Evolutionary conservation across 1,140 invertebrate species (phyloP), one percentile per base, ranked within the genome.

Genomic region (Paralvinella palmiformis): DNA sequence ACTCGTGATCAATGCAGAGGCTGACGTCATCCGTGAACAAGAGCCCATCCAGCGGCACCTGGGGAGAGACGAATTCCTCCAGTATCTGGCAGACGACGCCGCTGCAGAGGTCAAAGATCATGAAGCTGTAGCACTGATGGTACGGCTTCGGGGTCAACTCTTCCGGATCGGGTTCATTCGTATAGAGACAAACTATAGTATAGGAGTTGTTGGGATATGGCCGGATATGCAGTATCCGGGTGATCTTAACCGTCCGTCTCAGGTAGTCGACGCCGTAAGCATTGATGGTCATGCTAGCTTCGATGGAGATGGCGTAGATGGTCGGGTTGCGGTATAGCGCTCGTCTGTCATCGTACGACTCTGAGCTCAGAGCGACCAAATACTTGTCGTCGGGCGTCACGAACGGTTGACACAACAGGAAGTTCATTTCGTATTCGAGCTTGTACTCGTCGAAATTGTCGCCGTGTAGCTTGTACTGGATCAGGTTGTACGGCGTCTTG

Each of bases 351-450:
- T 68, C 55, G 69, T 71, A 72, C 45, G 69, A 63, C n/a, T 70
- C 67, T 15, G 73, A 73, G 3, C 74, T 75, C 7, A 75, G 66
- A 6, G 73, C 66, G 7, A 78, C 71, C 13, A 79, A 59, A 63
- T 70, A 75, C 15, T 72, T 68, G 59, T 79, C 76, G 52, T 74
- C 69, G 24, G 48, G 60, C 0, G 77, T 78, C 20, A 77, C 56
- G 57, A 75, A 73, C 15, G 77, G 76, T 53, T 70, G 68, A 2
- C 63, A 59, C 4, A 74, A 59, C 35, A 77, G 60, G 55, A 64
- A 71, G 41, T 69, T 68, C 17, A 74, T 53, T 33, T 35, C 45
- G 15, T 65, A 64, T n/a, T 68, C 57, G 2, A 69, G 64, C 59
- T 68, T 70, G 0, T 64, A 64, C 22, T 67, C 68, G 32, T 75